Conservation (phyloP, 2,797 vertebrate species). For the Bucorvus abyssinicus region DNA sequence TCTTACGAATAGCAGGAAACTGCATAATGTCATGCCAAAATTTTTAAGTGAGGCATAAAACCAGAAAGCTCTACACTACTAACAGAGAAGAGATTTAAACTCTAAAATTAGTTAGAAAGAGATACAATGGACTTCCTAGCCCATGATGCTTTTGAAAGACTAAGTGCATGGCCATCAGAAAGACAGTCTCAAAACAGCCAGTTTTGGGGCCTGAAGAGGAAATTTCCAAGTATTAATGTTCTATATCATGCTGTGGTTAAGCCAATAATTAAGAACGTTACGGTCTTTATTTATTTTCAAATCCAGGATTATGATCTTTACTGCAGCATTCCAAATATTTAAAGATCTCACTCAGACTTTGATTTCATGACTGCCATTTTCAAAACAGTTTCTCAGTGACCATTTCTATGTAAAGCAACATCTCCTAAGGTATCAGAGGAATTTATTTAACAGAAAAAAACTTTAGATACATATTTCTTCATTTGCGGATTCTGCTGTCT, state of each 20-base stretch:
- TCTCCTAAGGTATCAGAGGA: not conserved
- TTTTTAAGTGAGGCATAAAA: not conserved
- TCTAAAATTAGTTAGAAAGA: not conserved
- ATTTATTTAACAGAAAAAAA: not conserved
- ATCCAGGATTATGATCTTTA: not conserved
- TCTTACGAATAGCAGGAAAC: not conserved
- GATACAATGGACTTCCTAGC: not conserved
- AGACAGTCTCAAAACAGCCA: not conserved
- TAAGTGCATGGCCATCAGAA: not conserved
- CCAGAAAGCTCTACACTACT: not conserved
- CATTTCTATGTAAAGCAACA: not conserved
- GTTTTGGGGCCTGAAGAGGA: not conserved
- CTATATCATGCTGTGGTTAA: not conserved
- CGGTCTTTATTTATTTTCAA: not conserved
- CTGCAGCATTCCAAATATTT: not conserved
- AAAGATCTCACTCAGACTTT: not conserved
- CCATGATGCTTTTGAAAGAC: not conserved
- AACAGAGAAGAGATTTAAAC: not conserved
- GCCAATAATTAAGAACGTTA: not conserved
- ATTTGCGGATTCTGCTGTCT: not conserved
- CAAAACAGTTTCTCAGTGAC: not conserved
- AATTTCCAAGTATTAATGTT: not conserved
- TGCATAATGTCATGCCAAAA: not conserved
- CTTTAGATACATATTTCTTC: not conserved
- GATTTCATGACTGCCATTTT: not conserved